phyloP scores from a whole-genome alignment of 2,113 vertebrate genomes.

The Eretmochelys imbricata region DNA sequence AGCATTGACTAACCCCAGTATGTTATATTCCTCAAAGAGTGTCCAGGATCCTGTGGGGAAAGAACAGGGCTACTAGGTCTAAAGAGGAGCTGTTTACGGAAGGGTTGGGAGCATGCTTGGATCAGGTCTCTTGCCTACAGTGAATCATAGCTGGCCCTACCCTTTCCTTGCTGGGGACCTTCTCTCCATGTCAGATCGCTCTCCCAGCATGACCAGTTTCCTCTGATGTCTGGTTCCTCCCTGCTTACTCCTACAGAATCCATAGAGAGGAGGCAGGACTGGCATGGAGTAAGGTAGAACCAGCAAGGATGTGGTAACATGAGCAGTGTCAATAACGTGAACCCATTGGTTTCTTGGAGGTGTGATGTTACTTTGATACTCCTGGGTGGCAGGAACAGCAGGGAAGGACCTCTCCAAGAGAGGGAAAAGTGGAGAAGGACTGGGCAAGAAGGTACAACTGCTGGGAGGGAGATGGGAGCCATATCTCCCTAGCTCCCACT shows the following conservation, averaged over 20 bases:
- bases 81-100: not conserved
- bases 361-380: not conserved
- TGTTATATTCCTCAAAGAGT: rapidly evolving
- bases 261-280: not conserved
- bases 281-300: not conserved
- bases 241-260: not conserved
- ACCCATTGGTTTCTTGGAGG: not conserved
- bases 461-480: not conserved
- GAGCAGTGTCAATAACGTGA: not conserved
- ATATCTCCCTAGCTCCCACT: not conserved
- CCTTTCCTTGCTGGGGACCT: not conserved
- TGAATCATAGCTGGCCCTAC: not conserved
- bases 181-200: not conserved
- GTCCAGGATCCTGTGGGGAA: not conserved
- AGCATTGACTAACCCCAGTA: not conserved
- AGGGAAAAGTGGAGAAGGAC: rapidly evolving
- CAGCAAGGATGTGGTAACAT: not conserved
- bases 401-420: not conserved
- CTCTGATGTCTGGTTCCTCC: not conserved
- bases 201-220: not conserved
- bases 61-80: not conserved
- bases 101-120: not conserved
- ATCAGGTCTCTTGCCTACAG: not conserved
- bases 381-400: not conserved
- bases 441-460: not conserved